Percentiles rank a stretch among this genome's conserved stretches.
These are phyloP conservation scores for Rhabdornis inornatus DNA, from an alignment of 2,113 vertebrate genomes.

Conservation along the genomic window DNA sequence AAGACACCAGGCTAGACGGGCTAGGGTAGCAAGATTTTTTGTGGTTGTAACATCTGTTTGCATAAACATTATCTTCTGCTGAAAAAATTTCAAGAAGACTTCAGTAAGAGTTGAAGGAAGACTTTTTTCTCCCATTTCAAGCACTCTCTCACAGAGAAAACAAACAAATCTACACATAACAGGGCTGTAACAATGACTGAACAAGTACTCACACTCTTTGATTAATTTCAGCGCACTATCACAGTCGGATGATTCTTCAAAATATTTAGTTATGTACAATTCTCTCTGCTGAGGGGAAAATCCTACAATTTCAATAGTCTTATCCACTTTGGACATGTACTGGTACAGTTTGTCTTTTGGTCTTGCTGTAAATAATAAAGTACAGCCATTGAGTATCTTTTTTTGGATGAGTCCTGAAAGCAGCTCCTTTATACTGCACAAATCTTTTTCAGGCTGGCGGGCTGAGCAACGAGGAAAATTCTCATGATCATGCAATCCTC, in stretches of 20 bases:
- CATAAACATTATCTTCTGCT: slow-evolving; percentile 6
- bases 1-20: slow-evolving; percentile 80
- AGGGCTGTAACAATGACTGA: slow-evolving; percentile 82
- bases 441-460: slow-evolving; percentile 13
- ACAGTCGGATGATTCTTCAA: slow-evolving; percentile 38
- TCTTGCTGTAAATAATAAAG: slow-evolving; percentile 80
- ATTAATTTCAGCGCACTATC: slow-evolving; percentile 64
- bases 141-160: slow-evolving; percentile 68
- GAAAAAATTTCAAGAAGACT: slow-evolving; percentile 74
- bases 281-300: slow-evolving; percentile 79
- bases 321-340: slow-evolving; percentile 78
- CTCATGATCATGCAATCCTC: slow-evolving; percentile 79
- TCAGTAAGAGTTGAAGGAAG: slow-evolving; percentile 84
- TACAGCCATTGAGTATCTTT: slow-evolving; percentile 83
- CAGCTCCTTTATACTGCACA: slow-evolving; percentile 73
- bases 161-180: slow-evolving; percentile 81
- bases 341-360: slow-evolving; percentile 79
- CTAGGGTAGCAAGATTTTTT: slow-evolving; percentile 62
- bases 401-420: slow-evolving; percentile 84
- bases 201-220: slow-evolving; percentile 67
- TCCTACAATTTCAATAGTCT: slow-evolving; percentile 79
- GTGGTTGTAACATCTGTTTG: background rate
- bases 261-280: slow-evolving; percentile 76
- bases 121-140: background rate
- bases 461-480: slow-evolving; percentile 54